Evolutionary conservation across 2,113 vertebrate species (phyloP).

Genomic region (Anarrhichthys ocellatus): DNA sequence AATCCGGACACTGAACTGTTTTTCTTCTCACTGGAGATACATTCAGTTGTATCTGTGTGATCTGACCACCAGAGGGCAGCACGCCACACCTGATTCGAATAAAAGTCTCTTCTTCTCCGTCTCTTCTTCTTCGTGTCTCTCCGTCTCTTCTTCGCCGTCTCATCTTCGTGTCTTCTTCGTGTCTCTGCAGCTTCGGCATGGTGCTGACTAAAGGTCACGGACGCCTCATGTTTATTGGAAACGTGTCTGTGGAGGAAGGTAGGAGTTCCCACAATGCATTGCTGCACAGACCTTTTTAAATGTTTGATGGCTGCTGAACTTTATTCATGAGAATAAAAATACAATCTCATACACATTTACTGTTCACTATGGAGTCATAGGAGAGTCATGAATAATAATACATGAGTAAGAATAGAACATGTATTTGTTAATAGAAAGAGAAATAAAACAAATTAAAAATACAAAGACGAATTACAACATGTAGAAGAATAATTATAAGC

Average conservation of each 20-base stretch:
- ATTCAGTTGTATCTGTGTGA: not conserved
- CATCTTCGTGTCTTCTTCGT: too few species aligned
- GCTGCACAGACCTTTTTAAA: not conserved
- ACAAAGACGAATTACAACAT: not conserved
- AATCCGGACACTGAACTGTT: too few species aligned
- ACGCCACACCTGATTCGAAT: too few species aligned
- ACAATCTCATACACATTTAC: not conserved
- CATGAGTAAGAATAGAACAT: not conserved
- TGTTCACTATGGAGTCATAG: not conserved
- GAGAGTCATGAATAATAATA: not conserved
- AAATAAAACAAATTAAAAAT: not conserved
- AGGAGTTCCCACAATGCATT: constrained; percentile 35
- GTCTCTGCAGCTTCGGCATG: constrained; percentile 87
- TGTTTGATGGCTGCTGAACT: not conserved
- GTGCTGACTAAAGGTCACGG: constrained; percentile 91
- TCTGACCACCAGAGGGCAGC: constrained; percentile 32
- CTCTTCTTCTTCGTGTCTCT: too few species aligned
- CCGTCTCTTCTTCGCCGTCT: too few species aligned
- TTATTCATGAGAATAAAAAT: not conserved
- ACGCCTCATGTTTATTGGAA: constrained; percentile 88
- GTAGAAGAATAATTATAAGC: not conserved
- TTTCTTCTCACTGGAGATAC: too few species aligned
- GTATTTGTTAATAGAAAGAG: not conserved
- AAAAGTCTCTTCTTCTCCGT: too few species aligned
- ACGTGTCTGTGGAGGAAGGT: constrained; percentile 97